Conservation (phyloP, 2,797 vertebrate genomes). For the Gila robusta region DNA sequence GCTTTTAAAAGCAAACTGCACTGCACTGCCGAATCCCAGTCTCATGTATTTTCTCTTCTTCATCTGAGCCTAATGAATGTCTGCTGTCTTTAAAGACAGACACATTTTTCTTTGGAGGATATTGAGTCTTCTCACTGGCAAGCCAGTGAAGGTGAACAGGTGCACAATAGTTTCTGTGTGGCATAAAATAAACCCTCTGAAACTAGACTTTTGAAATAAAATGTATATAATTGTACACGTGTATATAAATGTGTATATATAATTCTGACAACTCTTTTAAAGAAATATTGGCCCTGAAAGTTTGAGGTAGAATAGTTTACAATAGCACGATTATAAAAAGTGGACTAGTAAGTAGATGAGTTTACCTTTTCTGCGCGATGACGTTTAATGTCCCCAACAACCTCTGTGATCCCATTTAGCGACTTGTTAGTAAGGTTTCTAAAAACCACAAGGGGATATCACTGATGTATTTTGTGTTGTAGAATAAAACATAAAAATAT, state of each 20-base stretch:
- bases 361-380: not conserved
- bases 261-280: not conserved
- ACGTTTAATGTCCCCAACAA: not conserved
- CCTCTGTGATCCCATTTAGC: not conserved
- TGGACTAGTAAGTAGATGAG: not conserved
- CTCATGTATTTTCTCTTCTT: constrained; percentile 3
- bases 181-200: constrained; percentile 29
- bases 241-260: not conserved
- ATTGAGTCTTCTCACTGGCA: constrained; percentile 20
- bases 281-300: not conserved
- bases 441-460: not conserved
- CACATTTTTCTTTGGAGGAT: not conserved
- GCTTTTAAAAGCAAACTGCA: constrained; percentile 62
- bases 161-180: not conserved
- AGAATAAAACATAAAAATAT: not conserved
- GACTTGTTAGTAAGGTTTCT: not conserved
- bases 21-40: constrained; percentile 62
- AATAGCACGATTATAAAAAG: not conserved
- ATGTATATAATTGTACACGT: too few species aligned
- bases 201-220: too few species aligned
- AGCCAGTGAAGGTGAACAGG: constrained; percentile 19
- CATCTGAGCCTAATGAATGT: not conserved
- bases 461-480: not conserved
- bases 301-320: not conserved
- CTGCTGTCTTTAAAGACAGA: constrained; percentile 10